Conservation (phyloP, 2,797 vertebrate genomes). For the Melanotaenia trifasciata region DNA sequence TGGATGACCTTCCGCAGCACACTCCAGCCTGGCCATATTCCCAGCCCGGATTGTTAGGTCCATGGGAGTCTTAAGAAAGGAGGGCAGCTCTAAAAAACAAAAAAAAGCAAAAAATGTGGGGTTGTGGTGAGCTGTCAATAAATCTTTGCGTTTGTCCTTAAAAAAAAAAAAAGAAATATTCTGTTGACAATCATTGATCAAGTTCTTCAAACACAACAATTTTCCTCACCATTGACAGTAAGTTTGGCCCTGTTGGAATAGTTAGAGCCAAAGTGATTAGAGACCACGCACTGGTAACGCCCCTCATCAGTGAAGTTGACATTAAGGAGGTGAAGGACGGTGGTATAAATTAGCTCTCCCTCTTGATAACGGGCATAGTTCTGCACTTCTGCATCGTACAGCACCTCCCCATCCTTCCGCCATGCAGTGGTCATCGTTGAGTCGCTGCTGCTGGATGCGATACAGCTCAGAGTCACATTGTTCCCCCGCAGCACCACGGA, state of each 20-base stretch:
- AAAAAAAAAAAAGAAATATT: neutral
- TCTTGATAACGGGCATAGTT: slow-evolving; percentile 92
- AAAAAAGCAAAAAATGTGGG: neutral
- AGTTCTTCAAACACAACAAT: neutral
- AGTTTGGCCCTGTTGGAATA: slow-evolving; percentile 96
- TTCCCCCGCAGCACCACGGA: slow-evolving; percentile 91
- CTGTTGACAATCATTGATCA: neutral
- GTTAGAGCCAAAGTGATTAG: slow-evolving; percentile 97
- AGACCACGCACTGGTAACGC: slow-evolving; percentile 97
- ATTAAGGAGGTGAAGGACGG: slow-evolving; percentile 89
- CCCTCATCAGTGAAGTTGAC: slow-evolving; percentile 94
- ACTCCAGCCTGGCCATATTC: slow-evolving; percentile 93
- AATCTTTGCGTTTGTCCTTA: neutral
- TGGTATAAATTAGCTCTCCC: slow-evolving; percentile 88
- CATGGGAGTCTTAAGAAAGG: slow-evolving; percentile 97
- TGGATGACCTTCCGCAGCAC: slow-evolving; percentile 93
- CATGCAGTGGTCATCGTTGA: slow-evolving; percentile 96
- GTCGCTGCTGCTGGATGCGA: slow-evolving; percentile 96
- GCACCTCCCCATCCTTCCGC: slow-evolving; percentile 95
- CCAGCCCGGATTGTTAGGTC: slow-evolving; percentile 94
- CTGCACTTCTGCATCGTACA: slow-evolving; percentile 93
- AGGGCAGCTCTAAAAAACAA: slow-evolving; percentile 88
- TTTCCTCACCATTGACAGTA: slow-evolving; percentile 92
- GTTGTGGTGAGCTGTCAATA: neutral
- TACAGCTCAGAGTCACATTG: slow-evolving; percentile 94